A percentile compares a stretch with the other conserved stretches of the same genome.
Conservation (phyloP, 2,888 invertebrate species). For the Nysson spinosus region DNA sequence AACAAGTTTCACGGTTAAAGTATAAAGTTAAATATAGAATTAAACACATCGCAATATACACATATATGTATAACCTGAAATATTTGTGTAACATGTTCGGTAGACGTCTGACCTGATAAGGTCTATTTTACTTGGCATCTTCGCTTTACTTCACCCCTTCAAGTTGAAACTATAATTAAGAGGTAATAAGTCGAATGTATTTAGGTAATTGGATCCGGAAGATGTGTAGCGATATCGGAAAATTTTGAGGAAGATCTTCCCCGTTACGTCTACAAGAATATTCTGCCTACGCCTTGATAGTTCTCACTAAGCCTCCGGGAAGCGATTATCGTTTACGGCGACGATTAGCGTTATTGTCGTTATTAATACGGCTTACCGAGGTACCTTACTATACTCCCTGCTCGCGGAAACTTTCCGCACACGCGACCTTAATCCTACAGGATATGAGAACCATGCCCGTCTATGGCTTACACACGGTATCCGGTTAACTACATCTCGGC, state of each 20-base stretch:
- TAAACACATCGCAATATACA: too few relatives aligned
- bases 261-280: not conserved
- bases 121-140: too few relatives aligned
- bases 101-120: too few relatives aligned
- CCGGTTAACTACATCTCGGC: slow-evolving; percentile 20
- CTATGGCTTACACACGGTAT: slow-evolving; percentile 27
- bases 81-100: too few relatives aligned
- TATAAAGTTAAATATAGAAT: too few relatives aligned
- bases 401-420: slow-evolving; percentile 40
- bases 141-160: too few relatives aligned
- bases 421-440: slow-evolving; percentile 44
- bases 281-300: slow-evolving; percentile 8
- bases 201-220: too few relatives aligned
- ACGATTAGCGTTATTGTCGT: slow-evolving; percentile 58
- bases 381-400: slow-evolving; percentile 7
- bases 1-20: too few relatives aligned
- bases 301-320: slow-evolving; percentile 11
- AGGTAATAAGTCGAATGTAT: too few relatives aligned
- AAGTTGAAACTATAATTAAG: too few relatives aligned
- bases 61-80: too few relatives aligned
- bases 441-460: slow-evolving; percentile 30
- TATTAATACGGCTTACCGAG: slow-evolving; percentile 57
- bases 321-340: slow-evolving; percentile 50
- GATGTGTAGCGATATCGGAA: too few relatives aligned
- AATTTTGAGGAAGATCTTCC: not conserved